phyloP scores from a whole-genome alignment of 2,888 invertebrate genomes.

The Oxyteleia sp. region DNA sequence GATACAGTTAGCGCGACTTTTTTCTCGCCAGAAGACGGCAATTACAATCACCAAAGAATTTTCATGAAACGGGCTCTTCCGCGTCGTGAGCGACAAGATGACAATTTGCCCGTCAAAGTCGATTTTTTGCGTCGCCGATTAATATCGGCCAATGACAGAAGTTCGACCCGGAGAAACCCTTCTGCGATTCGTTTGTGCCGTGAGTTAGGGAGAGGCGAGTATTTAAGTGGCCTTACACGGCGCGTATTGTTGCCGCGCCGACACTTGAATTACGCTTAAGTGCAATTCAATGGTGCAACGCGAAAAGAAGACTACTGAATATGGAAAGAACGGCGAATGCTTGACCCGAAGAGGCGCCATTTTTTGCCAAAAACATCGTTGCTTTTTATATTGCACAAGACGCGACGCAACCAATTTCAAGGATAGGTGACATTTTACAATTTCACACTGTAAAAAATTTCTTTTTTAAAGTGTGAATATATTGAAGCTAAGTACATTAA shows the following conservation, averaged over 20 bases:
- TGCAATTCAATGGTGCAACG: constrained; percentile 26
- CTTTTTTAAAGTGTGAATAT: too few species aligned
- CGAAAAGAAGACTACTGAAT: constrained; percentile 38
- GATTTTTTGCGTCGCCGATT: constrained; percentile 4
- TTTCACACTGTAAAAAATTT: too few species aligned
- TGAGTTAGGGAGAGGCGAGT: constrained; percentile 12
- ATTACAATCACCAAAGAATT: constrained; percentile 41
- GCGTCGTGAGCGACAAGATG: constrained; percentile 38
- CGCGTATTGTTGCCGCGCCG: constrained; percentile 34
- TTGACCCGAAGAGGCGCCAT: constrained; percentile 32
- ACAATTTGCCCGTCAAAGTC: constrained; percentile 33
- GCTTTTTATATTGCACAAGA: constrained; percentile 1
- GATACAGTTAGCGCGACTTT: constrained; percentile 38
- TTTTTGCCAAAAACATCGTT: constrained; percentile 7
- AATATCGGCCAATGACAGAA: neutral
- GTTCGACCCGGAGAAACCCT: neutral
- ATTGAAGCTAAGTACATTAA: too few species aligned
- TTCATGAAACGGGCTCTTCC: constrained; percentile 21
- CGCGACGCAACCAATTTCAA: too few species aligned
- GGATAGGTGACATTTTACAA: too few species aligned
- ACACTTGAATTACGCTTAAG: constrained; percentile 42
- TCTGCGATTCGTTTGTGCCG: constrained; percentile 23
- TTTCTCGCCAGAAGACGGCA: constrained; percentile 25
- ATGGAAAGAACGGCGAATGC: constrained; percentile 27
- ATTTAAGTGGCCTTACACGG: constrained; percentile 43